Evolutionary conservation across 2,888 invertebrate species (phyloP).

Genomic region (Ectobius pallidus): DNA sequence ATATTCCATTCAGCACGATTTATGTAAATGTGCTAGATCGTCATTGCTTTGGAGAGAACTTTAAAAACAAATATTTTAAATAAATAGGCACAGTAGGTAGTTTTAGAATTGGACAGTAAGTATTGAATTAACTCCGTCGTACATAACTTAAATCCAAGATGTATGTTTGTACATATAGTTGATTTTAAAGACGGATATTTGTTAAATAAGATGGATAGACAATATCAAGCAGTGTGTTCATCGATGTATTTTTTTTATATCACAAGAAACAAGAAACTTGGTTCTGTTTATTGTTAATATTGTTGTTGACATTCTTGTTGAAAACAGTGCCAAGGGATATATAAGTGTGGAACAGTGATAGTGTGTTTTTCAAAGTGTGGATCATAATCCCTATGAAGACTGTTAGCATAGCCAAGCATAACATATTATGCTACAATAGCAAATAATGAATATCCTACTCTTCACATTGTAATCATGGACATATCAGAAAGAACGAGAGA

Average conservation of each 20-base stretch:
- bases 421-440: too few species aligned
- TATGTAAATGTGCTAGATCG: neutral
- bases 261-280: neutral
- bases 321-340: slow-evolving; percentile 14
- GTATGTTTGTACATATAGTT: neutral
- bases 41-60: neutral
- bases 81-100: neutral
- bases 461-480: too few species aligned
- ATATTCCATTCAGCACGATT: neutral
- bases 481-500: too few species aligned
- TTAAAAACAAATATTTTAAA: neutral
- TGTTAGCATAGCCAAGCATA: neutral
- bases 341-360: neutral
- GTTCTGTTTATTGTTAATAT: neutral
- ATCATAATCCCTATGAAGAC: neutral
- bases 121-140: neutral
- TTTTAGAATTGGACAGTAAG: too few species aligned
- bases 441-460: too few species aligned
- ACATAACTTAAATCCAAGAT: neutral
- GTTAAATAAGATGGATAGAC: neutral
- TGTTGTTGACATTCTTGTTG: slow-evolving; percentile 25
- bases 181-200: neutral
- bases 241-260: neutral
- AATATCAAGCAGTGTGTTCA: neutral
- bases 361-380: neutral